phyloP scores from a whole-genome alignment of 2,797 vertebrate genomes.

The Labroides dimidiatus region DNA sequence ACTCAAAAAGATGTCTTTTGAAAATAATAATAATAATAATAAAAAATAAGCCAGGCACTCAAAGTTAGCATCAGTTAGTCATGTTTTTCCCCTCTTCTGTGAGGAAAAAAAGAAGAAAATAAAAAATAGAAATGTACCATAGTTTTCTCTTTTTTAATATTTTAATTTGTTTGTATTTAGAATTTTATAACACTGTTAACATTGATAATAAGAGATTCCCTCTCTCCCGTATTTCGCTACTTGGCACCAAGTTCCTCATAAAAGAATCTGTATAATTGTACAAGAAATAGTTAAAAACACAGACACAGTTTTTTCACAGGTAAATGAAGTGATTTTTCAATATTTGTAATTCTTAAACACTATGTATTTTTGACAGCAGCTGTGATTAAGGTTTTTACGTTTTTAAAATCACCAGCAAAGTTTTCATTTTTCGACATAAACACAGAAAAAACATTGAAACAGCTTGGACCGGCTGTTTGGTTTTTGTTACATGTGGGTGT shows the following conservation, averaged over 20 bases:
- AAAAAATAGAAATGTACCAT: constrained; percentile 97
- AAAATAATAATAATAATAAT: constrained; percentile 54
- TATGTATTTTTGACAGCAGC: constrained; percentile 98
- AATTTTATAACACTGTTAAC: constrained; percentile 99
- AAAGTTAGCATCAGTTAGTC: constrained; percentile 98
- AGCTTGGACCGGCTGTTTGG: constrained; percentile 92
- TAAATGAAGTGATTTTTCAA: constrained; percentile 97
- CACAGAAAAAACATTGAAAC: constrained; percentile 99
- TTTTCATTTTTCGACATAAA: constrained; percentile 94
- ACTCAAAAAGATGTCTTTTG: constrained; percentile 82
- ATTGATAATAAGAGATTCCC: constrained; percentile 98
- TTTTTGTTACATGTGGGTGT: constrained; percentile 95
- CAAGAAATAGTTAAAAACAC: constrained; percentile 99
- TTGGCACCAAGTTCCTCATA: constrained; percentile 99
- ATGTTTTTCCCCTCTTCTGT: constrained; percentile 66
- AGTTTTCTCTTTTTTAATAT: constrained; percentile 98
- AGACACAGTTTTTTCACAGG: constrained; percentile 99
- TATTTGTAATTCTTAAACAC: constrained; percentile 99
- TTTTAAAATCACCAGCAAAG: constrained; percentile 97
- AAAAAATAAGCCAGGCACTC: constrained; percentile 96
- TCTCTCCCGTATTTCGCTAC: constrained; percentile 96
- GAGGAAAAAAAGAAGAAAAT: constrained; percentile 83
- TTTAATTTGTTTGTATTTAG: constrained; percentile 99
- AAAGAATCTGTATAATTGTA: constrained; percentile 99
- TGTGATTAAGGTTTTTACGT: constrained; percentile 95